phyloP scores from a whole-genome alignment of 2,797 vertebrate genomes.

The Spatula clypeata region DNA sequence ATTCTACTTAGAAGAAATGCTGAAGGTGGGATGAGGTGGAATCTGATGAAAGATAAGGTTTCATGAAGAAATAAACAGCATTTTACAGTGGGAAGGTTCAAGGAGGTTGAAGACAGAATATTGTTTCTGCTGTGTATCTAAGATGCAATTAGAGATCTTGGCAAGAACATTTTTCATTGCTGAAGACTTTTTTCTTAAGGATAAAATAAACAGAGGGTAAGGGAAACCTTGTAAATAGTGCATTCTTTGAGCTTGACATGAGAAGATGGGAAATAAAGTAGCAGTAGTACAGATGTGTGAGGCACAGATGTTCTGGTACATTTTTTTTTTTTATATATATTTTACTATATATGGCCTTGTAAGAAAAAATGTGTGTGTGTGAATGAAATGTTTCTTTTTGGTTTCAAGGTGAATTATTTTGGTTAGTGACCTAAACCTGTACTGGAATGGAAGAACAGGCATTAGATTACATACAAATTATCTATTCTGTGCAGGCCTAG shows the following conservation, averaged over 20 bases:
- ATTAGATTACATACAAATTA: neutral
- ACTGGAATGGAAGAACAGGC: neutral
- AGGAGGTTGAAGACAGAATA: neutral
- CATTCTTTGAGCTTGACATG: neutral
- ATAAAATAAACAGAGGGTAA: neutral
- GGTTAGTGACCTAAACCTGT: neutral
- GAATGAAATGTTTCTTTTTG: neutral
- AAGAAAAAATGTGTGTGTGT: neutral
- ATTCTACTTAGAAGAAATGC: neutral
- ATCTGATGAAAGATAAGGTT: neutral
- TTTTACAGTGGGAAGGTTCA: neutral
- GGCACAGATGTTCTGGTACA: neutral
- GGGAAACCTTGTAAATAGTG: neutral
- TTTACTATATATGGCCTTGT: accelerated
- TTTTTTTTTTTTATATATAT: neutral
- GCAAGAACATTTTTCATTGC: neutral
- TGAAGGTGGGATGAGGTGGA: neutral
- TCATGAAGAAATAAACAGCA: neutral
- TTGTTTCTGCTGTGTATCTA: neutral
- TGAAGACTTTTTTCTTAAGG: neutral
- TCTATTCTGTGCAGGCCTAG: neutral
- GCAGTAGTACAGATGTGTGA: neutral
- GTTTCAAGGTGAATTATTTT: neutral
- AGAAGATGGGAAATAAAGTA: neutral
- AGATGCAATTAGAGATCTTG: neutral